Conservation (phyloP, 2,113 vertebrate species). For the Lota lota region DNA sequence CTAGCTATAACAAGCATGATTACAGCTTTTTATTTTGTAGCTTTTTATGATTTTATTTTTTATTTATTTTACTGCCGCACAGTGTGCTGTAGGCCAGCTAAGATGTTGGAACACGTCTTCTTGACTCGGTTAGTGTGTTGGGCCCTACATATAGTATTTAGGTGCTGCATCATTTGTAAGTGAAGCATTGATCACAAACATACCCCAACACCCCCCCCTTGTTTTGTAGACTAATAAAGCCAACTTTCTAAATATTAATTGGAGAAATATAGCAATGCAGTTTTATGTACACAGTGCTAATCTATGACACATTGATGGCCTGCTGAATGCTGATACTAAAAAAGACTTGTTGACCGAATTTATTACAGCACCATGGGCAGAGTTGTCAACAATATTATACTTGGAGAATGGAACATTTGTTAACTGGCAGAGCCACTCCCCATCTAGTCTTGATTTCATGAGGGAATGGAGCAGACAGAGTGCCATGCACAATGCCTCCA, state of each 20-base stretch:
- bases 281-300: not conserved
- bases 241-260: too few relatives aligned
- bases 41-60: not conserved
- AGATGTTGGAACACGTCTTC: too few relatives aligned
- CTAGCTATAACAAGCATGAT: constrained; percentile 18
- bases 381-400: not conserved
- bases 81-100: not conserved
- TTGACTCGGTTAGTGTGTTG: too few relatives aligned
- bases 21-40: not conserved
- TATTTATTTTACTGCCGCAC: not conserved
- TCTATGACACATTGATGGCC: not conserved
- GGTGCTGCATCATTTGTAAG: too few relatives aligned
- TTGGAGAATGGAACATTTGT: constrained; percentile 1
- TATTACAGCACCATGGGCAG: not conserved
- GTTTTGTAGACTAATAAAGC: too few relatives aligned
- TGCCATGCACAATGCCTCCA: not conserved
- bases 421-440: not conserved
- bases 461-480: not conserved
- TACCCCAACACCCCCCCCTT: too few relatives aligned
- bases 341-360: not conserved
- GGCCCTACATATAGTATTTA: too few relatives aligned
- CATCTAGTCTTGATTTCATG: not conserved
- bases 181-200: too few relatives aligned
- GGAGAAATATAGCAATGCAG: too few relatives aligned
- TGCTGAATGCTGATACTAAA: not conserved